Evolutionary conservation across 2,113 vertebrate genomes (phyloP), one percentile per base, ranked within the genome.

Genomic region (Oceanodroma tethys): DNA sequence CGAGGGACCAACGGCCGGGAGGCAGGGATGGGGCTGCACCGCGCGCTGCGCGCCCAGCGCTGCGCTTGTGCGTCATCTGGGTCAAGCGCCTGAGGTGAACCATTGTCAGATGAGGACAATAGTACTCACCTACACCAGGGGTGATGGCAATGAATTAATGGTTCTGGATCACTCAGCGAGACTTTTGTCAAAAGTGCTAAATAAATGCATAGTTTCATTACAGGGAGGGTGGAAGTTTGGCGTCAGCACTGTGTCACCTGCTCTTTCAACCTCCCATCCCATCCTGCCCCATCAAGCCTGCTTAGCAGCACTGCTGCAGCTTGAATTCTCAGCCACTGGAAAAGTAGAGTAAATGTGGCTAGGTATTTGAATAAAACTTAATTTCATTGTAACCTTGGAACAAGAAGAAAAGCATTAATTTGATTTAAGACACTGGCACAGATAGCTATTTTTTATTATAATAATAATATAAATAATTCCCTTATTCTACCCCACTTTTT

Each of bases 331-430:
- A 50, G 10, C 71, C 53, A 19, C 8, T n/a, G 50, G 67, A 81
- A 27, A 85, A 95, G 65, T 34, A 43, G 80, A 95, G 50, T 16
- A 17, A 62, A 58, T 62, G 84, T 81, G 36, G 29, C 62, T 71
- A 34, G 62, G 78, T 90, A 62, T 55, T 82, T 17, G 58, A 90
- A 84, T 62, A 60, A 91, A 89, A 90, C 43, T 85, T 74, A 78
- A 93, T 93, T 83, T 84, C 70, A n/a, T 48, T 85, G 40, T 85
- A 79, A 91, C 81, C 55, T 96, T 71, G 94, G 88, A 93, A 93
- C 83, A 82, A 95, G 72, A 97, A 96, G 93, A 83, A 92, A 94
- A 97, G 60, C 55, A 84, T 79, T 88, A 72, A 86, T 95, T 79
- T 95, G 60, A 95, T 91, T 66, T 65, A 95, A 97, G 97, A 60